phyloP scores from a whole-genome alignment of 2,113 vertebrate species.

The Paramormyrops kingsleyae region DNA sequence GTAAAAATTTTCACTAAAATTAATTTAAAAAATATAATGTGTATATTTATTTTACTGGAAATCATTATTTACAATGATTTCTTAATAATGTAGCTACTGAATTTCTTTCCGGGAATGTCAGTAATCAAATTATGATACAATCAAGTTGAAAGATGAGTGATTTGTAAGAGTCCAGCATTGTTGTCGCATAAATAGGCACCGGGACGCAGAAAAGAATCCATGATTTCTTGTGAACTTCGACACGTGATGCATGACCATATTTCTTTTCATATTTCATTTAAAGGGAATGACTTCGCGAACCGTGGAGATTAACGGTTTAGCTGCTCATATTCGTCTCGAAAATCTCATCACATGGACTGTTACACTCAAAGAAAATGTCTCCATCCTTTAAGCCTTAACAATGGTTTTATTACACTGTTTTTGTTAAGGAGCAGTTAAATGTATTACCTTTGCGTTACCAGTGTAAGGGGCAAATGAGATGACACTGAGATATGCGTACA shows the following conservation, averaged over 20 bases:
- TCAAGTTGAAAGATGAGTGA: neutral
- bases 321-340: neutral
- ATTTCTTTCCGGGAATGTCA: neutral
- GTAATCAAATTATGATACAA: neutral
- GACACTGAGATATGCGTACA: neutral
- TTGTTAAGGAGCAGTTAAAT: neutral
- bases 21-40: neutral
- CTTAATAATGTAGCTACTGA: neutral
- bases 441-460: neutral
- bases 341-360: neutral
- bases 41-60: neutral
- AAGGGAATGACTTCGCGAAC: neutral
- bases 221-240: neutral
- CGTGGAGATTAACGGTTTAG: neutral
- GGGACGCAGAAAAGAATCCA: neutral
- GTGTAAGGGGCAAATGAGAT: neutral
- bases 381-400: conserved; percentile 16
- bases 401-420: conserved; percentile 1
- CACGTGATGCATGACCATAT: neutral
- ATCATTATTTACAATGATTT: neutral
- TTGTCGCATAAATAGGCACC: neutral
- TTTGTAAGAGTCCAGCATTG: neutral
- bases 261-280: neutral
- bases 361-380: conserved; percentile 7
- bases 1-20: neutral